These are phyloP conservation scores for Adelognathus sp. DNA, from an alignment of 2,888 invertebrate genomes.

Conservation along the genomic window DNA sequence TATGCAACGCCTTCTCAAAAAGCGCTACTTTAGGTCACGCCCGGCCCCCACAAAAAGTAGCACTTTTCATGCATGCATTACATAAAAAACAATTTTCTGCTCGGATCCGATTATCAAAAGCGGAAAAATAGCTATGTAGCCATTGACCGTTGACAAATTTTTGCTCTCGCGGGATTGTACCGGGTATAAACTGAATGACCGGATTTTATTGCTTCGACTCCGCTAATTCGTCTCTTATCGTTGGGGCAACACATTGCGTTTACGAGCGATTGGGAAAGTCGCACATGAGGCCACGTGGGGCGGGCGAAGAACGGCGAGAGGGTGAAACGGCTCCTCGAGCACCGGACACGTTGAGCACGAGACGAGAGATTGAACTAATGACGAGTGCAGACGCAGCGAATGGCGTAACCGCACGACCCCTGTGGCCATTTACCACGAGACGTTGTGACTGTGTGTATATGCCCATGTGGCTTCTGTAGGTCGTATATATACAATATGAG, in stretches of 20 bases:
- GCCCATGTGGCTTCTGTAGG: neutral
- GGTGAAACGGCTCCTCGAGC: constrained; percentile 4
- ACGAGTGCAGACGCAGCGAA: constrained; percentile 19
- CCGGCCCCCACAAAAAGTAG: no score
- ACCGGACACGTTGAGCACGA: neutral
- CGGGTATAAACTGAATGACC: neutral
- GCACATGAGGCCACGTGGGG: neutral
- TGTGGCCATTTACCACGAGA: neutral
- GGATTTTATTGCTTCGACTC: neutral
- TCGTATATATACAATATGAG: neutral
- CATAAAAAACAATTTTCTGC: no score
- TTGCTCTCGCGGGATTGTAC: neutral
- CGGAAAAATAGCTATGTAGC: no score
- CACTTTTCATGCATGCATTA: no score
- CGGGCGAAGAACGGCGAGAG: neutral
- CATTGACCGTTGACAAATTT: no score
- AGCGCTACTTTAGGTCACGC: no score
- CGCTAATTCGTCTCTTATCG: neutral
- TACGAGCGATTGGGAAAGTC: neutral
- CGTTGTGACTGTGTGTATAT: neutral
- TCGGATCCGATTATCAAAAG: no score
- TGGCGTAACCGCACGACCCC: constrained; percentile 10
- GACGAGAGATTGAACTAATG: constrained; percentile 23
- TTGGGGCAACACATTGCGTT: constrained; percentile 3
- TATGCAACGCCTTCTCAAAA: no score